Percentiles rank a stretch among this genome's conserved stretches.
Conservation (phyloP, 2,113 vertebrate species). For the Phyllostomus hastatus region DNA sequence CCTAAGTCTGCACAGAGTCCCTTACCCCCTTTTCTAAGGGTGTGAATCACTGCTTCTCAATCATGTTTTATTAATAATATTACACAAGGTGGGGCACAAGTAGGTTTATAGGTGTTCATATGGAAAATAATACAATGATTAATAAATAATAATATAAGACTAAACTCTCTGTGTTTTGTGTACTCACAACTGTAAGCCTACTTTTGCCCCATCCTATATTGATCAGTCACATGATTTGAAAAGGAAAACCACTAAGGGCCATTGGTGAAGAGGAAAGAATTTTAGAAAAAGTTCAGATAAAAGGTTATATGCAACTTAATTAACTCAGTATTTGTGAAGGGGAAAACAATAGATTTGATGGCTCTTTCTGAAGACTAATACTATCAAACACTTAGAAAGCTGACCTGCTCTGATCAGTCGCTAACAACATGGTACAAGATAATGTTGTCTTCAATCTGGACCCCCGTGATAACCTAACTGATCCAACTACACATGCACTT, state of each 20-base stretch:
- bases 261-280: background rate
- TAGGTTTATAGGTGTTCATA: background rate
- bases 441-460: background rate
- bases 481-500: background rate
- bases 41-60: background rate
- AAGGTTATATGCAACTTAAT: background rate
- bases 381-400: background rate
- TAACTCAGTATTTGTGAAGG: background rate
- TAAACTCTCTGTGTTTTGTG: background rate
- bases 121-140: background rate
- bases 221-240: background rate
- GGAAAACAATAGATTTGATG: background rate
- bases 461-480: background rate
- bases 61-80: background rate
- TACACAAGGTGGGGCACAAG: background rate
- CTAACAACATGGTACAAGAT: background rate
- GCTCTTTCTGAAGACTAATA: background rate
- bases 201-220: background rate
- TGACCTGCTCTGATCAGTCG: background rate
- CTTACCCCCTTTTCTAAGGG: background rate
- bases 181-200: background rate
- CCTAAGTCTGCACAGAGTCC: background rate
- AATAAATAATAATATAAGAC: background rate
- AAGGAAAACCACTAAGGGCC: background rate
- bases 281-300: background rate